Evolutionary conservation across 1,140 invertebrate species (phyloP).

Genomic region (Aplysia californica): DNA sequence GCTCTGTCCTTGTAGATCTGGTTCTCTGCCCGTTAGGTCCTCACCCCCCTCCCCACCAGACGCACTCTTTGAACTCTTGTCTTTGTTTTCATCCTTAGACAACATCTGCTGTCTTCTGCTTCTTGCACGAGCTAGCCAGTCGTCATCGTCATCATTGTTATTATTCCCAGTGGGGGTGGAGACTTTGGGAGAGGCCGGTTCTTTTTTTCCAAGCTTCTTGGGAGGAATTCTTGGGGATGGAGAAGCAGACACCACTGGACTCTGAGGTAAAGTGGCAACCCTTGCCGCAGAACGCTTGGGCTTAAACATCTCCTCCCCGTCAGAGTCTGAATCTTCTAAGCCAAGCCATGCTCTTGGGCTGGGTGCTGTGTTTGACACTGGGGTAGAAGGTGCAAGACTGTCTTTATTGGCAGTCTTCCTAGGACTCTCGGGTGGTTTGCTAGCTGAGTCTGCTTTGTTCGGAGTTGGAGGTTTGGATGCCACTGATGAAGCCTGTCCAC

Average conservation of each 20-base stretch:
- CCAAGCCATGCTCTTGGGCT: conserved; percentile 44
- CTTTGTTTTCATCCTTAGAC: conserved; percentile 14
- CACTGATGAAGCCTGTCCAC: too few relatives aligned
- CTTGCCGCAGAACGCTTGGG: conserved; percentile 28
- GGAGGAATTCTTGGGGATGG: conserved; percentile 9
- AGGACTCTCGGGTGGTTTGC: conserved; percentile 17
- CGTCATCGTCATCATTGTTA: conserved; percentile 26
- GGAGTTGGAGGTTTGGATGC: neutral
- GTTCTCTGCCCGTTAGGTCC: neutral
- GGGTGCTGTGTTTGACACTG: conserved; percentile 13
- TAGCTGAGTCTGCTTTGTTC: neutral
- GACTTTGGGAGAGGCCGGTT: neutral
- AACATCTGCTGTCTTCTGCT: conserved; percentile 29
- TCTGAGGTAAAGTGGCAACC: conserved; percentile 23
- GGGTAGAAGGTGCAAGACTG: neutral
- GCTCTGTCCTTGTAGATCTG: neutral
- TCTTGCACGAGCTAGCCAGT: conserved; percentile 29
- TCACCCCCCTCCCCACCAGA: neutral
- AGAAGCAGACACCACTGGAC: conserved; percentile 9
- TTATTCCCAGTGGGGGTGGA: neutral
- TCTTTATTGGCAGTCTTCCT: neutral
- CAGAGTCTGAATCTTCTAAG: conserved; percentile 44
- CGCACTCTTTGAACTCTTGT: neutral
- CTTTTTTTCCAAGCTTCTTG: conserved; percentile 16
- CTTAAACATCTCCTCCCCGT: conserved; percentile 42